phyloP scores from a whole-genome alignment of 2,888 invertebrate species.

The Priocnemis perturbator region DNA sequence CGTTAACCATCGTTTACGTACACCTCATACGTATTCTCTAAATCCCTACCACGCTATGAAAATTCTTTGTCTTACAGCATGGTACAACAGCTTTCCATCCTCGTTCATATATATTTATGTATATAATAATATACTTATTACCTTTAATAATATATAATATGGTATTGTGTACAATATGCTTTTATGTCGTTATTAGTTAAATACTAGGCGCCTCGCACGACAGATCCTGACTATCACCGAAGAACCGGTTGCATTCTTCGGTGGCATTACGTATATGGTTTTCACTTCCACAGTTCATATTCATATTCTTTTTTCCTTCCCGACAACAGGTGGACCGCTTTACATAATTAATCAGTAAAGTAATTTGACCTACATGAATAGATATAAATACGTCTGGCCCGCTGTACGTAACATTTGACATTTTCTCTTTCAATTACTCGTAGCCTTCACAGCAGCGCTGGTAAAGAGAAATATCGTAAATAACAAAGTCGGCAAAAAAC shows the following conservation, averaged over 20 bases:
- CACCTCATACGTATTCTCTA: conserved; percentile 46
- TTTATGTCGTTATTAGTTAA: conserved; percentile 55
- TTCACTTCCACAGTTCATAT: not conserved
- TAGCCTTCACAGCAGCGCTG: too few relatives aligned
- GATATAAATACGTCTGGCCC: too few relatives aligned
- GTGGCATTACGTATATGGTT: conserved; percentile 27
- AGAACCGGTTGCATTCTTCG: conserved; percentile 14
- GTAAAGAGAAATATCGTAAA: too few relatives aligned
- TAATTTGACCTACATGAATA: too few relatives aligned
- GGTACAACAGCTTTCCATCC: conserved; percentile 46
- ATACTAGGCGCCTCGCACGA: conserved; percentile 46
- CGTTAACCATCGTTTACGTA: conserved; percentile 38
- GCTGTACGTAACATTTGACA: too few relatives aligned
- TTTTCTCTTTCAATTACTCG: too few relatives aligned
- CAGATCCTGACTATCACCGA: conserved; percentile 33
- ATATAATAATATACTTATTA: conserved; percentile 43
- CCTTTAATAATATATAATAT: conserved; percentile 48
- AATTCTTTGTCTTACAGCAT: conserved; percentile 42
- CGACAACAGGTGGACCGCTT: not conserved
- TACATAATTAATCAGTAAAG: too few relatives aligned
- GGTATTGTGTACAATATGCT: conserved; percentile 57
- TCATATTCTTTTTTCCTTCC: not conserved
- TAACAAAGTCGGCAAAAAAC: too few relatives aligned
- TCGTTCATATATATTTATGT: conserved; percentile 50
- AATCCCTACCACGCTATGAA: conserved; percentile 43